phyloP scores from a whole-genome alignment of 2,113 vertebrate species.

The Campylomormyrus tamandua region DNA sequence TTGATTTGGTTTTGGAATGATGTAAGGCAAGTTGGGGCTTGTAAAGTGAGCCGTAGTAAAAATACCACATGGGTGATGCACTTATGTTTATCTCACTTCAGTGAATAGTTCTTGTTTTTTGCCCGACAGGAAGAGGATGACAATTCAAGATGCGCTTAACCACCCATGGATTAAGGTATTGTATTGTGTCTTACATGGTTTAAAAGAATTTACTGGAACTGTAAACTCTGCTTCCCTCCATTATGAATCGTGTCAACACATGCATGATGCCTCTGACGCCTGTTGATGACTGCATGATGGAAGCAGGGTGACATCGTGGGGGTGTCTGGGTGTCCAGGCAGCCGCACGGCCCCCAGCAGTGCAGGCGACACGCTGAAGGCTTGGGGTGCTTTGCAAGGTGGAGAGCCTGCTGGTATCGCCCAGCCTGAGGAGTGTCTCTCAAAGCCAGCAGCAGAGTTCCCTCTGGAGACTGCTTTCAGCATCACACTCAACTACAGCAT shows the following conservation, averaged over 20 bases:
- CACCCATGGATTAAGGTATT: slow-evolving; percentile 95
- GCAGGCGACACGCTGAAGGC: not conserved
- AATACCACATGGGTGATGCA: not conserved
- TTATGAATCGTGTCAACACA: not conserved
- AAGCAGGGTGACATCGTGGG: not conserved
- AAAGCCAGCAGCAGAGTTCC: too few species aligned
- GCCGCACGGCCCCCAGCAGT: not conserved
- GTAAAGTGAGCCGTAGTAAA: not conserved
- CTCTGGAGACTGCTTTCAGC: not conserved
- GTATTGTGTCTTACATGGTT: slow-evolving; percentile 28
- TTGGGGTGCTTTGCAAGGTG: not conserved
- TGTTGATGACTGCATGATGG: not conserved
- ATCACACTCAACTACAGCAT: not conserved
- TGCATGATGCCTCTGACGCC: not conserved
- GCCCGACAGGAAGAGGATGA: slow-evolving; percentile 78
- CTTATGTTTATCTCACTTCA: slow-evolving; percentile 1
- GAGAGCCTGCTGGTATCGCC: not conserved
- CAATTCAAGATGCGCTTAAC: slow-evolving; percentile 78
- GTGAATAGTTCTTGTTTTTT: slow-evolving; percentile 22
- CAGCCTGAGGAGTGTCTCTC: too few species aligned
- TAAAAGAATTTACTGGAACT: not conserved
- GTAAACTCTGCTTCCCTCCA: not conserved
- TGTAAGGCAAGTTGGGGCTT: not conserved
- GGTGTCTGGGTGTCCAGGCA: not conserved
- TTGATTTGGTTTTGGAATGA: not conserved